Evolutionary conservation across 2,888 invertebrate genomes (phyloP), one percentile per base, ranked within the genome.

Genomic region (Linnaemya vulpina): DNA sequence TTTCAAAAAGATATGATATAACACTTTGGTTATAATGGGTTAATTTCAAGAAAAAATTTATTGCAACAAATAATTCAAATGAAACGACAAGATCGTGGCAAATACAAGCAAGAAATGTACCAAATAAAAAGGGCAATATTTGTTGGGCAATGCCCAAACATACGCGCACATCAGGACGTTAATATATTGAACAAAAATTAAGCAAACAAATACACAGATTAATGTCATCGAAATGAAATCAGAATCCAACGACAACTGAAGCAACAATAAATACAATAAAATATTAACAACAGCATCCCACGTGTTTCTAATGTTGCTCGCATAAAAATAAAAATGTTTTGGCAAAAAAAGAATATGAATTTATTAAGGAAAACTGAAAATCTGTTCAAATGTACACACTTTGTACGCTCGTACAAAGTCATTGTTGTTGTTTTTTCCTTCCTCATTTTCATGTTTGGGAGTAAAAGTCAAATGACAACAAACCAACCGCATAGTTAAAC

Each of bases 261-360:
- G 7, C 43, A 51, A 55, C 15, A 63, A 46, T 8, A 63, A 35
- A 55, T 53, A 43, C 43, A 65, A 77, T 65, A 55, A 73, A 65
- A 38, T 25, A 49, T 65, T 79, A 58, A 65, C 15, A 40, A 46
- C 63, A 58, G 40, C 83, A 75, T 75, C 85, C 85, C 85, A 85
- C 85, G 81, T 85, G 75, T 79, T 46, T 75, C 85, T 82, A 85
- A 85, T 85, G 55, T 62, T 78, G 81, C 60, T 62, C 75, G 78
- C 74, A 73, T 63, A 65, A 70, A 65, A 9, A 53, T 15, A 5
- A 30, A 5, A 30, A 30, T 30, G 5, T 3, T 30, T n/a, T n/a
- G n/a, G 30, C 30, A 71, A 17, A 46, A 30, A 22, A 63, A 25
- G 51, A 68, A 65, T 71, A 80, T 13, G 15, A 81, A 84, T 81